Percentiles rank a stretch among this genome's conserved stretches.
These are phyloP conservation scores for Macrotis lagotis DNA, from an alignment of 2,113 vertebrate genomes.

Conservation along the genomic window DNA sequence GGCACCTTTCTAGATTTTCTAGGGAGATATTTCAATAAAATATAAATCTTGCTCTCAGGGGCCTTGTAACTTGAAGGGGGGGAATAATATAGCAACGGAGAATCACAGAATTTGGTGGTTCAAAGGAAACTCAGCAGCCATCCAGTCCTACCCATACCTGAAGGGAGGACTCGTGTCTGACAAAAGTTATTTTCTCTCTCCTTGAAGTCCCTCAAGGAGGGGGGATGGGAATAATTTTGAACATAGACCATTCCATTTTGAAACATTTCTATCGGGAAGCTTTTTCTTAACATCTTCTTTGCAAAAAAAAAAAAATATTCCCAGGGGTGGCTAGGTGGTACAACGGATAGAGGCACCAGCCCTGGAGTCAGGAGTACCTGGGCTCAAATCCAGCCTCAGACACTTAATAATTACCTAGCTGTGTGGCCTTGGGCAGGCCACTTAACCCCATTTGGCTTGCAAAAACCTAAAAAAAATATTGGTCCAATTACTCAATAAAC, in stretches of 20 bases:
- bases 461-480: no score
- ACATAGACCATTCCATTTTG: not conserved
- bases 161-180: not conserved
- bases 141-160: not conserved
- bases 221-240: not conserved
- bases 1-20: not conserved
- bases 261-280: not conserved
- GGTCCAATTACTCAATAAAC: not conserved
- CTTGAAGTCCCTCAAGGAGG: not conserved
- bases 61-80: not conserved
- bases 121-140: not conserved
- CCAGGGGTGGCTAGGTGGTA: no score
- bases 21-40: not conserved
- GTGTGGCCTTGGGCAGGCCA: no score
- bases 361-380: no score
- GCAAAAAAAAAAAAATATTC: not conserved
- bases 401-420: no score
- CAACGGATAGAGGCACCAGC: no score
- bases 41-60: not conserved
- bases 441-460: no score
- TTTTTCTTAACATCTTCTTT: not conserved
- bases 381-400: no score
- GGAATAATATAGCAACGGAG: not conserved
- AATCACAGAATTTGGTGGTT: not conserved
- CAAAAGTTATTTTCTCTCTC: not conserved